Percentiles rank a stretch among this genome's conserved stretches.
These are phyloP conservation scores for Lithophane socia DNA, from an alignment of 2,888 invertebrate genomes.

Conservation along the genomic window DNA sequence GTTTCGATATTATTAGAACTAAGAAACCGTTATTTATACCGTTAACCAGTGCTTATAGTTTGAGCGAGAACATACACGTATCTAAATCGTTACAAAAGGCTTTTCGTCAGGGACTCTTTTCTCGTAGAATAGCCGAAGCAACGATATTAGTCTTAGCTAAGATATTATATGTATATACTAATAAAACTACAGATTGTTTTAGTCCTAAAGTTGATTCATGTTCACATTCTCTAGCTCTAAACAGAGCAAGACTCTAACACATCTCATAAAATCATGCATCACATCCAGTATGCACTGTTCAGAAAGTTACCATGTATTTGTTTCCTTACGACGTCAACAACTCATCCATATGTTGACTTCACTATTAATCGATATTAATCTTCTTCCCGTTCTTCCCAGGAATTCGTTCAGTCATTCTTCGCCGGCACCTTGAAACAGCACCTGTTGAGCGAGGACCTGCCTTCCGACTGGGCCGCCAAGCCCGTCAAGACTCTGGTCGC, in stretches of 20 bases:
- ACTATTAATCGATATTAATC: slow-evolving; percentile 13
- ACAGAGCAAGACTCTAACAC: neutral
- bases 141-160: neutral
- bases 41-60: neutral
- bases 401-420: slow-evolving; percentile 97
- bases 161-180: too few species aligned
- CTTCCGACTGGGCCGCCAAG: slow-evolving; percentile 98
- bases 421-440: slow-evolving; percentile 98
- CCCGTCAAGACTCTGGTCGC: slow-evolving; percentile 98
- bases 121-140: neutral
- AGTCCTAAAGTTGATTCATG: neutral
- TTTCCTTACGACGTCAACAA: neutral
- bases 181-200: neutral
- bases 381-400: slow-evolving; percentile 69
- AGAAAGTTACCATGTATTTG: neutral
- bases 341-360: neutral
- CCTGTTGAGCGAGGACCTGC: slow-evolving; percentile 97
- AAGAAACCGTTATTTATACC: slow-evolving; percentile 27
- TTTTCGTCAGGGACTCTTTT: neutral
- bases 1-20: neutral
- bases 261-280: neutral
- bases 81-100: neutral
- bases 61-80: neutral
- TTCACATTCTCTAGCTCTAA: neutral
- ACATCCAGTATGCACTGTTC: neutral